phyloP scores from a whole-genome alignment of 2,113 vertebrate genomes.

The Gnathonemus longibarbis region DNA sequence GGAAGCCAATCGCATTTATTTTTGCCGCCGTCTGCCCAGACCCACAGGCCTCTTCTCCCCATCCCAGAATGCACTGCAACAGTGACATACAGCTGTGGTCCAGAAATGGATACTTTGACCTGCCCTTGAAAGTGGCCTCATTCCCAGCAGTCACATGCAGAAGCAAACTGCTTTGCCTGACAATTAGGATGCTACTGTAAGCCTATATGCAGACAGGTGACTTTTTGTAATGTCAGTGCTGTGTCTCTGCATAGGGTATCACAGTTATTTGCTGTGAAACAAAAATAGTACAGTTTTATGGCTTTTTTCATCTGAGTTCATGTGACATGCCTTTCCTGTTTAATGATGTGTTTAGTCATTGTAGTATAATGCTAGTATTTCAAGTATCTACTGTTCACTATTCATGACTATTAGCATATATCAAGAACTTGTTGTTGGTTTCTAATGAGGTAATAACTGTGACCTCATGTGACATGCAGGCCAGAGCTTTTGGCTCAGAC shows the following conservation, averaged over 20 bases:
- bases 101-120: slow-evolving; percentile 39
- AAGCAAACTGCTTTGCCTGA: background rate
- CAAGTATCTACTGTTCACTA: background rate
- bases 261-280: background rate
- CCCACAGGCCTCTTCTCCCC: slow-evolving; percentile 40
- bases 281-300: background rate
- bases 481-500: background rate
- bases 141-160: slow-evolving; percentile 1
- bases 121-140: slow-evolving; percentile 44
- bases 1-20: slow-evolving; percentile 36
- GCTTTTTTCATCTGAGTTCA: background rate
- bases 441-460: background rate
- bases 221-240: background rate
- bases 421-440: background rate
- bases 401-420: background rate
- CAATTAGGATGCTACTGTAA: background rate
- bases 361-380: background rate
- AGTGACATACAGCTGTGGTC: slow-evolving; percentile 20
- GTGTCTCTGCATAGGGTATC: too few relatives aligned
- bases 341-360: background rate
- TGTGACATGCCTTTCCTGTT: background rate
- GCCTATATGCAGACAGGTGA: background rate
- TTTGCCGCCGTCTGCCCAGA: slow-evolving; percentile 34
- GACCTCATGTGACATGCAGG: background rate
- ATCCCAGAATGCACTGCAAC: slow-evolving; percentile 40